Conservation (phyloP, 2,113 vertebrate genomes). For the Brevimyrus niger region DNA sequence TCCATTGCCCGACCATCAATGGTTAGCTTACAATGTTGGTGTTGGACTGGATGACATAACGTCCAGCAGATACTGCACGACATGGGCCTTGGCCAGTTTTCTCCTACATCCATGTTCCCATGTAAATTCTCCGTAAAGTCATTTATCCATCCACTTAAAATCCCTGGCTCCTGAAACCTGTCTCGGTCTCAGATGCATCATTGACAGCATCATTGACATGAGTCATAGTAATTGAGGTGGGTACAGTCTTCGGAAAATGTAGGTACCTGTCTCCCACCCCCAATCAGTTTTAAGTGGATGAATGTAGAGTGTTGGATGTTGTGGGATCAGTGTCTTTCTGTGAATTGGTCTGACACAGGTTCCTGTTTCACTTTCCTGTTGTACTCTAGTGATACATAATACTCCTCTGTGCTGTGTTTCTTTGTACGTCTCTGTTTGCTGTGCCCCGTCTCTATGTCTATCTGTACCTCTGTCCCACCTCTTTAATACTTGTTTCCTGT, state of each 20-base stretch:
- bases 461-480: background rate
- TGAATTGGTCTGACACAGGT: background rate
- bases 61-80: background rate
- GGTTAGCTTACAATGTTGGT: background rate
- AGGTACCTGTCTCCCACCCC: background rate
- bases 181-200: background rate
- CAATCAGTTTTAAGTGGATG: constrained; percentile 12
- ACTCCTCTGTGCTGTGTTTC: background rate
- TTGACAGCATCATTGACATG: background rate
- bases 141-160: constrained; percentile 15
- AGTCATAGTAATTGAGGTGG: background rate
- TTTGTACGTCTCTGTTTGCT: background rate
- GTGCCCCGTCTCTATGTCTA: background rate
- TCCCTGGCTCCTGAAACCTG: background rate
- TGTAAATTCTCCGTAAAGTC: background rate
- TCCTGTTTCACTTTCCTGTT: background rate
- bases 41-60: background rate
- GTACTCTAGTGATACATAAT: background rate
- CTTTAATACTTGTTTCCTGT: background rate
- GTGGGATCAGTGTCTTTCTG: background rate
- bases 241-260: background rate
- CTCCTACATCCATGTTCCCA: background rate
- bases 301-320: background rate
- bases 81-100: constrained; percentile 2
- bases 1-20: background rate